These are phyloP conservation scores for Chalcosyrphus nemorum DNA, from an alignment of 2,888 invertebrate species.

Conservation along the genomic window DNA sequence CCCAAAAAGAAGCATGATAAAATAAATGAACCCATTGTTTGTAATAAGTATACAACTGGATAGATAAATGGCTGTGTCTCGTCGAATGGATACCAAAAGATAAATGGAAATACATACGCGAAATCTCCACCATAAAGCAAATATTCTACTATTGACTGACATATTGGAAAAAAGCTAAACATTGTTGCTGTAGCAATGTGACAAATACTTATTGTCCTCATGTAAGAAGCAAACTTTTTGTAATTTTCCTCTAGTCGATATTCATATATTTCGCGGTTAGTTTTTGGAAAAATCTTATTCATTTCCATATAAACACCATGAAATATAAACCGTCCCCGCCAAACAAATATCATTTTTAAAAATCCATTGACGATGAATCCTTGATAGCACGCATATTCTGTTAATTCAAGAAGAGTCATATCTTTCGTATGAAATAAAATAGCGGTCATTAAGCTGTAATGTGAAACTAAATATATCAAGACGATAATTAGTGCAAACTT, in stretches of 20 bases:
- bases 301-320: slow-evolving; percentile 47
- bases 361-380: slow-evolving; percentile 41
- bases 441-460: too few species aligned
- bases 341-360: slow-evolving; percentile 41
- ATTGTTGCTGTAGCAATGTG: slow-evolving; percentile 66
- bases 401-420: slow-evolving; percentile 21
- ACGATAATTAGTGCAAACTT: not conserved
- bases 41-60: slow-evolving; percentile 52
- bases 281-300: slow-evolving; percentile 63
- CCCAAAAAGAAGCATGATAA: slow-evolving; percentile 66
- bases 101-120: slow-evolving; percentile 65
- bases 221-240: slow-evolving; percentile 36
- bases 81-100: slow-evolving; percentile 65
- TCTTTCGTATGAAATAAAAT: not conserved
- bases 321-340: slow-evolving; percentile 41
- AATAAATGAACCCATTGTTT: slow-evolving; percentile 46
- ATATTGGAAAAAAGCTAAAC: slow-evolving; percentile 72
- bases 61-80: slow-evolving; percentile 11
- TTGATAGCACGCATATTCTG: slow-evolving; percentile 36
- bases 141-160: slow-evolving; percentile 67
- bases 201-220: slow-evolving; percentile 55
- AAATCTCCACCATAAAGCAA: slow-evolving; percentile 21
- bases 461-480: too few species aligned
- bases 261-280: slow-evolving; percentile 2
- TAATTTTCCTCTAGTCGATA: slow-evolving; percentile 64